Conservation (phyloP, 2,888 invertebrate genomes). For the Scotopteryx bipunctaria region DNA sequence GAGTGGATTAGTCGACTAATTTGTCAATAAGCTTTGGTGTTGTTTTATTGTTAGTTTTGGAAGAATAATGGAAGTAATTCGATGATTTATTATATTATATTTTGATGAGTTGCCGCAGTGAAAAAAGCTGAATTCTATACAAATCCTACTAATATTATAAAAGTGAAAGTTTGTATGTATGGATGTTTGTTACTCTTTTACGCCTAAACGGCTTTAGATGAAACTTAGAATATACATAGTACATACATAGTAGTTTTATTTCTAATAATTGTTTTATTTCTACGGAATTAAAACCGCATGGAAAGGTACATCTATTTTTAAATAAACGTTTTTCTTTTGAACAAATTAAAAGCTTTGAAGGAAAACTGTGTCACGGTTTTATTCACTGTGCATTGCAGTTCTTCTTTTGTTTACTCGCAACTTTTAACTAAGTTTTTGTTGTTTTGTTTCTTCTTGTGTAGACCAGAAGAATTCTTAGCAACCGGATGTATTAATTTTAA, state of each 20-base stretch:
- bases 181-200: too few species aligned
- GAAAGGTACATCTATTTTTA: neutral
- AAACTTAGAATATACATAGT: too few species aligned
- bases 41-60: constrained; percentile 10
- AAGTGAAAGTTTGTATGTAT: too few species aligned
- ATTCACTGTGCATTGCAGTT: constrained; percentile 55
- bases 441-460: constrained; percentile 31
- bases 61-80: neutral
- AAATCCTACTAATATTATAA: too few species aligned
- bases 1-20: constrained; percentile 33
- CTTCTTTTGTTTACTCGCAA: constrained; percentile 34
- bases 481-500: neutral
- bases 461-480: neutral
- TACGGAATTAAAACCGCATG: too few species aligned
- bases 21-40: constrained; percentile 24
- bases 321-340: neutral
- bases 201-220: too few species aligned
- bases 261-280: too few species aligned
- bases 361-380: constrained; percentile 54
- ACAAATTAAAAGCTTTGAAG: constrained; percentile 56
- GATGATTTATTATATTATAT: too few species aligned
- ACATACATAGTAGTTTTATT: too few species aligned
- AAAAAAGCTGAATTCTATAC: too few species aligned
- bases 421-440: constrained; percentile 48
- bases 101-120: too few species aligned